Conservation (phyloP, 30 jellyfish, hydroid and myxozoan species). For the Nemopilema nomurai region DNA sequence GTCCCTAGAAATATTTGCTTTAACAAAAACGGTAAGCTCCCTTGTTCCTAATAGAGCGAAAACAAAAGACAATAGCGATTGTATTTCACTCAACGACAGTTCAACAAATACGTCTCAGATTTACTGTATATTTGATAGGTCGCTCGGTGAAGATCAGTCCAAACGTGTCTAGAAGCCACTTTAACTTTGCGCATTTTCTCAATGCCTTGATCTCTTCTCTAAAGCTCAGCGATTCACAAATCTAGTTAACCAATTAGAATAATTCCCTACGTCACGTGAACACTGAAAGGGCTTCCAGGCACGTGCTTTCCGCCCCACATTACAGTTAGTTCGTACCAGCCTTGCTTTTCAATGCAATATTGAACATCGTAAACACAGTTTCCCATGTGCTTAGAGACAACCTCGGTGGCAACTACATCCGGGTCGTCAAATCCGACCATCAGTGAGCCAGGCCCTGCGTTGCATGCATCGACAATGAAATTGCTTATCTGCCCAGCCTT, state of each 20-base stretch:
- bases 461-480: slow-evolving; percentile 78
- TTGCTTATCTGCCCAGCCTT: slow-evolving; percentile 66
- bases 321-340: slow-evolving; percentile 63
- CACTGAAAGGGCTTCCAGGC: slow-evolving; percentile 81
- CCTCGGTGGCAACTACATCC: slow-evolving; percentile 68
- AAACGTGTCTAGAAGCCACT: too few relatives aligned
- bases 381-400: slow-evolving; percentile 83
- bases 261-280: slow-evolving; percentile 45
- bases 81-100: too few relatives aligned
- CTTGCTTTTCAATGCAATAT: slow-evolving; percentile 57
- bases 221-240: too few relatives aligned
- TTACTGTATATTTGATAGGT: too few relatives aligned
- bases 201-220: too few relatives aligned
- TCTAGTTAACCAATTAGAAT: neutral
- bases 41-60: too few relatives aligned
- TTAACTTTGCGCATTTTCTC: too few relatives aligned
- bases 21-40: too few relatives aligned
- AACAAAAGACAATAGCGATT: too few relatives aligned
- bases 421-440: slow-evolving; percentile 86
- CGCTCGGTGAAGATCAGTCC: too few relatives aligned
- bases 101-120: too few relatives aligned
- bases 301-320: slow-evolving; percentile 86
- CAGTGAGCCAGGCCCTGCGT: slow-evolving; percentile 87
- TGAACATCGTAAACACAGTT: slow-evolving; percentile 82
- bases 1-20: too few relatives aligned